These are phyloP conservation scores for Phalanger gymnotis DNA, from an alignment of 2,797 vertebrate species.

Conservation along the genomic window DNA sequence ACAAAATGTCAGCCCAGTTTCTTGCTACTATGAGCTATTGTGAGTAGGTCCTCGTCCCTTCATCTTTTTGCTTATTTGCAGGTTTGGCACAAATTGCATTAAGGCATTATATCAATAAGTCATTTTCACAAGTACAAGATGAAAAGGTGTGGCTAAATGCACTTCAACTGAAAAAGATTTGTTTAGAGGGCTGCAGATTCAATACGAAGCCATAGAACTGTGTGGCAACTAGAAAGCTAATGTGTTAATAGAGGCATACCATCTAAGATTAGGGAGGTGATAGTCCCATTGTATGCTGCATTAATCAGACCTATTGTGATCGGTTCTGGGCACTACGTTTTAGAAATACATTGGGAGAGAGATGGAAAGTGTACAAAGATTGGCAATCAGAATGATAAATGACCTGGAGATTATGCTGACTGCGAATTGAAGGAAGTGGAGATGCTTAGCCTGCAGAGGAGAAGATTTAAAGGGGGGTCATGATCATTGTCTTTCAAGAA, in stretches of 20 bases:
- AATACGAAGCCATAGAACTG: not conserved
- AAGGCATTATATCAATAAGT: conserved; percentile 88
- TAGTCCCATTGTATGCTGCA: not conserved
- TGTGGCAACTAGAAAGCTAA: not conserved
- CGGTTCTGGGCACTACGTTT: not conserved
- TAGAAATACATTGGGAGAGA: not conserved
- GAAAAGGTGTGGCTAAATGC: not conserved
- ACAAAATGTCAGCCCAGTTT: conserved; percentile 93
- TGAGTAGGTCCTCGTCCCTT: conserved; percentile 93
- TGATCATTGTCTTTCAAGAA: not conserved
- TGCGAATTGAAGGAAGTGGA: not conserved
- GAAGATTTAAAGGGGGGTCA: not conserved
- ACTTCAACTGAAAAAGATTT: not conserved
- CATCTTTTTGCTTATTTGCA: conserved; percentile 93
- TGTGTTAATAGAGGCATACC: too few relatives aligned
- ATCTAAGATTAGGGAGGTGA: too few relatives aligned
- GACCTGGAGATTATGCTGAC: not conserved
- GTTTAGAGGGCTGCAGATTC: not conserved
- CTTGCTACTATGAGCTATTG: conserved; percentile 95
- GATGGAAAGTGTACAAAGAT: too few relatives aligned
- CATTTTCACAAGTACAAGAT: not conserved
- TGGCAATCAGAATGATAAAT: not conserved
- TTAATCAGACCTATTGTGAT: not conserved
- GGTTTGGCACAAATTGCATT: conserved; percentile 94
- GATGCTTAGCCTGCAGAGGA: not conserved